A percentile compares a stretch with the other conserved stretches of the same genome.
These are phyloP conservation scores for Atlantisia rogersi DNA, from an alignment of 2,113 vertebrate species.

Conservation along the genomic window DNA sequence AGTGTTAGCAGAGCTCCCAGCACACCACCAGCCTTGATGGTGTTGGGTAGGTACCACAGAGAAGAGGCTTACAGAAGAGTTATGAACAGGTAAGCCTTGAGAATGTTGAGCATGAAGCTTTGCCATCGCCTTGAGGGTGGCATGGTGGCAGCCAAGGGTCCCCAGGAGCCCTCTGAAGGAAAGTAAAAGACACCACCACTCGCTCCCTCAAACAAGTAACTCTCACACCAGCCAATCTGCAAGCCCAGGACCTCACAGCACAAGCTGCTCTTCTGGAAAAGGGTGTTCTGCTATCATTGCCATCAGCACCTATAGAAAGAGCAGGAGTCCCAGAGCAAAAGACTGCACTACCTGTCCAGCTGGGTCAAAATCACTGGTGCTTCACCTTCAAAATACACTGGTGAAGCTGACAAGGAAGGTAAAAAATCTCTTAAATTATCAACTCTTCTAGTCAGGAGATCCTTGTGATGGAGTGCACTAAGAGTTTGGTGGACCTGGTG, in stretches of 20 bases:
- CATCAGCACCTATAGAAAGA: neutral
- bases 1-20: neutral
- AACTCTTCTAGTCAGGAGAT: neutral
- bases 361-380: neutral
- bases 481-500: too few relatives aligned
- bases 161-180: neutral
- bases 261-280: neutral
- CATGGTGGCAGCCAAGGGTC: neutral
- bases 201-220: neutral
- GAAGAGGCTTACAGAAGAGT: neutral
- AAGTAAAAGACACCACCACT: rapidly evolving
- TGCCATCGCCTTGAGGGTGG: neutral
- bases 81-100: neutral
- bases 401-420: neutral
- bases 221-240: neutral
- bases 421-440: neutral
- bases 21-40: neutral
- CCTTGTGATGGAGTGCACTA: neutral
- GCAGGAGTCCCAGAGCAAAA: neutral
- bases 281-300: neutral
- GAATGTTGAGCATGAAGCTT: neutral
- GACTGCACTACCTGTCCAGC: neutral
- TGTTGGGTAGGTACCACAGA: neutral
- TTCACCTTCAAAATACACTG: neutral
- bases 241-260: neutral